Evolutionary conservation across 2,113 vertebrate species (phyloP).

Genomic region (Tauraco erythrolophus): DNA sequence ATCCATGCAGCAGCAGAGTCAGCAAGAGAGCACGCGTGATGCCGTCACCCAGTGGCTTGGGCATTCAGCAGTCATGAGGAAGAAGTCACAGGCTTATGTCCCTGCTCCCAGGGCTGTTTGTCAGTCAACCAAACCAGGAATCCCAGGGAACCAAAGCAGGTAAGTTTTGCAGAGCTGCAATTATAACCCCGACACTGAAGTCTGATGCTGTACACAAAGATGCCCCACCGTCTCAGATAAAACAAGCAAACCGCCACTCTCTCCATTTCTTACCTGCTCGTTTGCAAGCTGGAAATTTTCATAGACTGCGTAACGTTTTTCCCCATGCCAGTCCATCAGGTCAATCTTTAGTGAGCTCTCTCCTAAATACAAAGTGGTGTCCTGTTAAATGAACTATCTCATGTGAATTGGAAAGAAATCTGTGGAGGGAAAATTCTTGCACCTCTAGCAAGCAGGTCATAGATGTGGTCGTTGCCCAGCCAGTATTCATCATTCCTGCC

Average conservation of each 20-base stretch:
- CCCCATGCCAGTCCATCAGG: conserved; percentile 88
- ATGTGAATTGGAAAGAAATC: neutral
- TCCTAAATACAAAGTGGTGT: conserved; percentile 68
- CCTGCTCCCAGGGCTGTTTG: neutral
- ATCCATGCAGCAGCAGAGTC: neutral
- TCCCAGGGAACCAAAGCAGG: neutral
- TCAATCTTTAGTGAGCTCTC: conserved; percentile 86
- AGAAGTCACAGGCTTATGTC: neutral
- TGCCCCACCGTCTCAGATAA: neutral
- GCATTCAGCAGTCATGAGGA: neutral
- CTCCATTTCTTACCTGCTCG: conserved; percentile 77
- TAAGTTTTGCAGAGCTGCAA: neutral
- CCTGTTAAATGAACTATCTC: neutral
- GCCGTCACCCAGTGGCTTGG: neutral
- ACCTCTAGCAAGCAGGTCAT: conserved; percentile 83
- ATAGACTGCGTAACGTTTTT: conserved; percentile 82
- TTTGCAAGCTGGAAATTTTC: conserved; percentile 83
- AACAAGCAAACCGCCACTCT: neutral
- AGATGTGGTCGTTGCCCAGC: conserved; percentile 89
- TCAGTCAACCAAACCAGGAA: neutral
- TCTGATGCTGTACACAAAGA: neutral
- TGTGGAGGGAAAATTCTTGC: neutral
- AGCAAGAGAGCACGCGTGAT: neutral
- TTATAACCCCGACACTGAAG: neutral
- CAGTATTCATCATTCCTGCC: conserved; percentile 89